These are phyloP conservation scores for Garra rufa DNA, from an alignment of 2,113 vertebrate species.

Conservation along the genomic window DNA sequence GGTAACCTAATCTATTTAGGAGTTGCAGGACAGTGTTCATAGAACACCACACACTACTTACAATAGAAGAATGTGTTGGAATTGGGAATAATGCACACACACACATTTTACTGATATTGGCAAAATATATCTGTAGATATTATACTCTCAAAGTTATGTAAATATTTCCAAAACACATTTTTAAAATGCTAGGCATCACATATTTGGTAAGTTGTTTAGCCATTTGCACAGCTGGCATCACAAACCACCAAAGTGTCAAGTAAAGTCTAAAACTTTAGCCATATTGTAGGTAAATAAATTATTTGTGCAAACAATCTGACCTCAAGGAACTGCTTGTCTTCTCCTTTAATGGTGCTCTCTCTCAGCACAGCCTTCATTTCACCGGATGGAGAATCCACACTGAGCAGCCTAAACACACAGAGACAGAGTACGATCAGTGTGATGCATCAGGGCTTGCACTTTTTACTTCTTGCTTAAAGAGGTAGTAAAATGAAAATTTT, in stretches of 20 bases:
- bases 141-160: not conserved
- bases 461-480: not conserved
- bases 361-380: slow-evolving; percentile 90
- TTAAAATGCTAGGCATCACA: not conserved
- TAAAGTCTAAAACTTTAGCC: not conserved
- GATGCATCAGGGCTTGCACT: no score
- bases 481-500: no score
- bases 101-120: not conserved
- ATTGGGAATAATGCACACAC: not conserved
- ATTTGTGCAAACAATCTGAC: slow-evolving; percentile 66
- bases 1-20: no score
- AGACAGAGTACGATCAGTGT: not conserved
- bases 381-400: slow-evolving; percentile 89
- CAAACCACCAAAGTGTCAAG: not conserved
- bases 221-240: no score
- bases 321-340: slow-evolving; percentile 94
- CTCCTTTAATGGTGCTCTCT: slow-evolving; percentile 81
- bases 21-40: no score
- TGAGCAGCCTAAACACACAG: slow-evolving; percentile 80
- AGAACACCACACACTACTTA: no score
- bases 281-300: not conserved
- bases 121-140: not conserved
- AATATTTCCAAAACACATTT: not conserved
- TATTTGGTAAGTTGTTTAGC: not conserved
- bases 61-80: no score